phyloP scores from a whole-genome alignment of 2,797 vertebrate genomes.

The Choloepus didactylus region DNA sequence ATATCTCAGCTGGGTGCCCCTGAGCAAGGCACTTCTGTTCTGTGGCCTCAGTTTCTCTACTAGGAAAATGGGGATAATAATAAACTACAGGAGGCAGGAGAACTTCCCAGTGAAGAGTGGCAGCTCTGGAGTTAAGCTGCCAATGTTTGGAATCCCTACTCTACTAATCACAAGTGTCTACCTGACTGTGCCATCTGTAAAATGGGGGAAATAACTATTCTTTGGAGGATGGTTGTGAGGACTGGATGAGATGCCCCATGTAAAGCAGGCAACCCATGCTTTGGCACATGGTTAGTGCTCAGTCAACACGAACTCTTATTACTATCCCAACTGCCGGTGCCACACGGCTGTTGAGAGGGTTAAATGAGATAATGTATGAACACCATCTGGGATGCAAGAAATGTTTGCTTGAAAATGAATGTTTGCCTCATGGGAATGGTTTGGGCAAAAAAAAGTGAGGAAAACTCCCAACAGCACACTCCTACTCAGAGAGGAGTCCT shows the following conservation, averaged over 20 bases:
- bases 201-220: neutral
- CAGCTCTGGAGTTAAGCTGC: neutral
- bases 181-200: neutral
- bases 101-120: neutral
- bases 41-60: conserved; percentile 15
- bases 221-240: neutral
- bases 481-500: conserved; percentile 7
- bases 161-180: neutral
- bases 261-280: neutral
- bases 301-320: neutral
- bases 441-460: conserved; percentile 65
- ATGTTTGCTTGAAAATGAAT: conserved; percentile 83
- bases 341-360: conserved; percentile 56
- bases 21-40: neutral
- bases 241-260: neutral
- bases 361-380: conserved; percentile 76
- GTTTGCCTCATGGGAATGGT: conserved; percentile 75
- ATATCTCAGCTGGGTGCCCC: neutral
- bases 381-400: conserved; percentile 76
- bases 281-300: neutral
- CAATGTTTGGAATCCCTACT: neutral
- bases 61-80: neutral
- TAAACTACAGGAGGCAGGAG: neutral
- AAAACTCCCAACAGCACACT: conserved; percentile 31
- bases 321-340: conserved; percentile 30